phyloP scores from a whole-genome alignment of 2,113 vertebrate species.

The Loxodonta africana region DNA sequence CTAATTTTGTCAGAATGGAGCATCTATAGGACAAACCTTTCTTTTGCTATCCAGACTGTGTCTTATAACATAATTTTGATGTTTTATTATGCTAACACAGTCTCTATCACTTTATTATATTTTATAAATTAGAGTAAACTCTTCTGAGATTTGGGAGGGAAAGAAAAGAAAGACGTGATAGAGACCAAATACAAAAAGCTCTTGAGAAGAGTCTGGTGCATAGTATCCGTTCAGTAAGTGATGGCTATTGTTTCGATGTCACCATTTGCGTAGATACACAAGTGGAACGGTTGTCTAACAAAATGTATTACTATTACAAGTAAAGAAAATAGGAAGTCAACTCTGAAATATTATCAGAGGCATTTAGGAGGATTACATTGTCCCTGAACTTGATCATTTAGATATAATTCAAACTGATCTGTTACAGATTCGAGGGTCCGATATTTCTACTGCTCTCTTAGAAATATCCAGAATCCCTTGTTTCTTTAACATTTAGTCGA shows the following conservation, averaged over 20 bases:
- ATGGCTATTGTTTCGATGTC: slow-evolving; percentile 3
- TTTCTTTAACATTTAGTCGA: slow-evolving; percentile 9
- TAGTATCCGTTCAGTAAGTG: neutral
- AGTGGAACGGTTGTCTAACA: neutral
- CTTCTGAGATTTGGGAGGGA: neutral
- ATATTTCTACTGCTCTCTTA: neutral
- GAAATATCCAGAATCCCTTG: neutral
- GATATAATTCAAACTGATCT: neutral
- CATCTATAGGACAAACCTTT: neutral
- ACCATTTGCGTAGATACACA: neutral
- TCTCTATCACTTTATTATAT: neutral
- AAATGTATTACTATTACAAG: neutral
- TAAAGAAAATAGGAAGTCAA: neutral
- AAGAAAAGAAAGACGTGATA: neutral
- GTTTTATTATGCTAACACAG: neutral
- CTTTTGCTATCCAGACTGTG: neutral
- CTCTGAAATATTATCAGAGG: neutral
- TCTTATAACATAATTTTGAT: neutral
- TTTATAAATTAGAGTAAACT: neutral
- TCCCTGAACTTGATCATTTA: neutral
- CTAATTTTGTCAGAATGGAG: slow-evolving; percentile 7
- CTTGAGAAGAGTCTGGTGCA: neutral
- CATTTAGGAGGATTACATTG: neutral
- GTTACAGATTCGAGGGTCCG: neutral
- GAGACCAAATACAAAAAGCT: neutral